Conservation (phyloP, 2,113 vertebrate genomes). For the Cavia aperea region DNA sequence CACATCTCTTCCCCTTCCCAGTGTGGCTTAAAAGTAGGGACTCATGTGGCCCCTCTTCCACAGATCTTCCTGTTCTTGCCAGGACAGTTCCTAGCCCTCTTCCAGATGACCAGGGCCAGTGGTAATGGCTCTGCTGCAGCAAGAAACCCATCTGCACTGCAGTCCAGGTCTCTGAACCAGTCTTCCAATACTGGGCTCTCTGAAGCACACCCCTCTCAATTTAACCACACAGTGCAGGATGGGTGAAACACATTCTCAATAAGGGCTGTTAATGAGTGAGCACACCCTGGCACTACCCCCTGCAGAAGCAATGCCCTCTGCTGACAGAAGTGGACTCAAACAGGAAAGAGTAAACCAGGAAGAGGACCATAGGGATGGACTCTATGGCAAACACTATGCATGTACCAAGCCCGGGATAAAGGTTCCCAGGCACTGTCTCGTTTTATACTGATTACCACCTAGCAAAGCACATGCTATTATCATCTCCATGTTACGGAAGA, state of each 20-base stretch:
- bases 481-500: background rate
- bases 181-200: background rate
- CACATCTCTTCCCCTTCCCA: background rate
- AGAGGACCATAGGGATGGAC: rapidly evolving
- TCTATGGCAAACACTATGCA: background rate
- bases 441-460: background rate
- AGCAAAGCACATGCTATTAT: background rate
- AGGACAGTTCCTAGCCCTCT: background rate
- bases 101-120: background rate
- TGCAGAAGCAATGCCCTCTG: background rate
- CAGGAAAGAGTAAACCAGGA: background rate
- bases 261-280: background rate
- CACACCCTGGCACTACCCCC: background rate
- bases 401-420: background rate
- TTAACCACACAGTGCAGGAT: background rate
- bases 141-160: rapidly evolving
- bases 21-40: background rate
- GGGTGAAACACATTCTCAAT: background rate
- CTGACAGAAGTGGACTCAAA: background rate
- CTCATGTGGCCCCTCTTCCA: background rate
- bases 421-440: background rate
- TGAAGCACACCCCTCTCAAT: no score
- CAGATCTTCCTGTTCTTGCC: background rate
- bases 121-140: rapidly evolving
- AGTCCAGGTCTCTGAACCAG: background rate